Conservation (phyloP, 1,140 invertebrate species). For the Solen grandis region DNA sequence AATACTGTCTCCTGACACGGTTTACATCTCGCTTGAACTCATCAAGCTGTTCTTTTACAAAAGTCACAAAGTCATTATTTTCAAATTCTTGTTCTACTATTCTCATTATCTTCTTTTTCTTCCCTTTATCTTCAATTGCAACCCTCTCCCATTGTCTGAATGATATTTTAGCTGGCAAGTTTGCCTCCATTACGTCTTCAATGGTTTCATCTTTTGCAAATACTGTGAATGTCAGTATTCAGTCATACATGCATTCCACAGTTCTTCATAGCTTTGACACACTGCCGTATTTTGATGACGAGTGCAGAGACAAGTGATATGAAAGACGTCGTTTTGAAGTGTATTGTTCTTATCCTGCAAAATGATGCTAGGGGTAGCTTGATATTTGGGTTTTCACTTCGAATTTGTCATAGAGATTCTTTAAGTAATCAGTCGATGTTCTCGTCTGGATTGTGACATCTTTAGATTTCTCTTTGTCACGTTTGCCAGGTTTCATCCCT, state of each 20-base stretch:
- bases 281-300: slow-evolving; percentile 32
- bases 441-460: no score
- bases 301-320: no score
- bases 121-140: background rate
- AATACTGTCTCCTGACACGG: background rate
- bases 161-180: background rate
- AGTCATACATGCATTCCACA: background rate
- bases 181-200: background rate
- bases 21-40: background rate
- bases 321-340: no score
- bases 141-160: slow-evolving; percentile 3
- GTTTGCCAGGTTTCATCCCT: no score
- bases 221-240: slow-evolving; percentile 30
- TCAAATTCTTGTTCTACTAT: background rate
- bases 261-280: background rate
- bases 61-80: background rate
- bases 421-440: no score
- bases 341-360: no score
- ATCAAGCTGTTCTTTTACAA: background rate
- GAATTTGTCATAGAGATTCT: no score
- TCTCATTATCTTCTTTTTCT: slow-evolving; percentile 2
- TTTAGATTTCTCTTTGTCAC: no score
- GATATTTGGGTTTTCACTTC: no score
- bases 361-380: no score
- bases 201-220: background rate